Evolutionary conservation across 2,888 invertebrate genomes (phyloP), one percentile per base, ranked within the genome.

Genomic region (Dioctria linearis): DNA sequence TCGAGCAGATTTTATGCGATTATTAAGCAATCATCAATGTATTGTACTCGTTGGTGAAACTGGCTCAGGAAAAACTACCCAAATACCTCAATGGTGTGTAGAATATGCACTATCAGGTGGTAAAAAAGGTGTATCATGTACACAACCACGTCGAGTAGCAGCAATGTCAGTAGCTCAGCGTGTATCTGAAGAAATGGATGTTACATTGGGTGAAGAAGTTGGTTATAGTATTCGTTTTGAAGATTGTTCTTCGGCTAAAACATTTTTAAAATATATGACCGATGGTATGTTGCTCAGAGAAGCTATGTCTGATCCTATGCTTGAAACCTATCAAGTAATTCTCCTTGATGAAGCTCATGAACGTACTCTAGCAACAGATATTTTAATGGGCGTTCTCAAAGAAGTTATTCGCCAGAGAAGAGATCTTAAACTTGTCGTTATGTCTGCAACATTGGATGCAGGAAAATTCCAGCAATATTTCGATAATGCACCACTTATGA

Each of bases 401-500:
- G 99, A 99, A 90, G 98, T 99, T 0, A 96, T 89, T 51, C 86
- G 89, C 83, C 98, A 98, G 85, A 91, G 99, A 40, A 90, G 92
- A 0, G 99, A 99, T 88, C 91, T 99, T 80, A 99, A 99, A 89
- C 91, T 99, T 80, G 97, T 99, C 82, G 96, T 99, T 86, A 99
- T 99, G 99, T 98, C 98, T 82, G 99, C 99, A 0, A 99, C 99
- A 0, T 90, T 99, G 46, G 99, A 99, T 89, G 99, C 99, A 67
- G 99, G 99, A 4, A 99, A 99, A 89, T 99, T 99, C 89, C 98
- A 99, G 90, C 95, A 96, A 87, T 99, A 99, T 88, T 99, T 99
- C 87, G 99, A 98, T 85, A 96, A 98, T 87, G 99, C 99, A 0
- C 99, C 99, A 0, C 89, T 99, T 54, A 98, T 99, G 97, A 98